These are phyloP conservation scores for zebrafish (Danio rerio) DNA, from an alignment of 2,113 vertebrate species.

Conservation along the genomic window DNA sequence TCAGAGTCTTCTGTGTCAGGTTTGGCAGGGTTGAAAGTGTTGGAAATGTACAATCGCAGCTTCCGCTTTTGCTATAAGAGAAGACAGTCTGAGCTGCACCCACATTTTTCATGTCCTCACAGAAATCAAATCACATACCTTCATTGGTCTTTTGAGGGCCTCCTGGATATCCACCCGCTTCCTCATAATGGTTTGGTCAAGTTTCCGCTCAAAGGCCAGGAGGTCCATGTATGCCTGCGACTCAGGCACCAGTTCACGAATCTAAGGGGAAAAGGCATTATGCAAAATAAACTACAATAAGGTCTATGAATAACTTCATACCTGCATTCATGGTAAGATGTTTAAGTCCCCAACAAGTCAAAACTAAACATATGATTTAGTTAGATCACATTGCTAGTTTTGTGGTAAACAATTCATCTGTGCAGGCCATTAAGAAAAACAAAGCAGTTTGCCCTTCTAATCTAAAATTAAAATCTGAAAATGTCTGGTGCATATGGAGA, in stretches of 20 bases:
- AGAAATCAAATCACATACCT: conserved; percentile 75
- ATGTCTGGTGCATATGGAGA: no score
- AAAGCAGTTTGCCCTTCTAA: no score
- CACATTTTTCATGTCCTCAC: neutral
- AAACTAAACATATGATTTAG: no score
- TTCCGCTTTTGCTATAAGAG: conserved; percentile 94
- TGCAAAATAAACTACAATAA: neutral
- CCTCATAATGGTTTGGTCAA: conserved; percentile 98
- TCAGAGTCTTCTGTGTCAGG: conserved; percentile 93
- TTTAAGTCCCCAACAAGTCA: no score
- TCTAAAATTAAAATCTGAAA: no score
- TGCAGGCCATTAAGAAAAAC: no score
- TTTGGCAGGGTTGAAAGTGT: conserved; percentile 96
- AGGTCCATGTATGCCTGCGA: conserved; percentile 99
- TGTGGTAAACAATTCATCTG: no score
- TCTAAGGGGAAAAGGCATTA: conserved; percentile 72
- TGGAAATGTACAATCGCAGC: conserved; percentile 96
- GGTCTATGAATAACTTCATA: neutral
- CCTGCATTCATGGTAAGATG: no score
- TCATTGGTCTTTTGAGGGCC: conserved; percentile 96
- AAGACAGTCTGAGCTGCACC: neutral
- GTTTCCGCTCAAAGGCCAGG: conserved; percentile 94
- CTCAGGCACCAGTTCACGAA: conserved; percentile 96
- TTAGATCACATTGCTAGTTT: no score
- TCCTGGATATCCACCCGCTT: conserved; percentile 98